These are phyloP conservation scores for Schrankia costaestrigalis DNA, from an alignment of 2,888 invertebrate species.

Conservation along the genomic window DNA sequence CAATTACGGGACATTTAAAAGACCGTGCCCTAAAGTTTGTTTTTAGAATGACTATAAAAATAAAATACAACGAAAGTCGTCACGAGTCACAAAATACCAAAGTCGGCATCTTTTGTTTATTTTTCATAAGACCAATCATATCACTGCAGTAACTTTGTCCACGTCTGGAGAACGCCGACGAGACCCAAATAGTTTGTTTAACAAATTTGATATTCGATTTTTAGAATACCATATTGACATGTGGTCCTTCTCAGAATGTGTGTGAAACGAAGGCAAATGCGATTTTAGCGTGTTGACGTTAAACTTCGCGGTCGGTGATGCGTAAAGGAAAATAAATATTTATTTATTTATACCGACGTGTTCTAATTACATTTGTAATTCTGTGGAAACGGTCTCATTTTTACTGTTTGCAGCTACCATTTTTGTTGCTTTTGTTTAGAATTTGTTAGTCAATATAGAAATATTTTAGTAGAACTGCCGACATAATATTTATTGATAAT, in stretches of 20 bases:
- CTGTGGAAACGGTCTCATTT: slow-evolving; percentile 48
- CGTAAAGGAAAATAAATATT: slow-evolving; percentile 52
- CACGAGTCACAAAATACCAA: slow-evolving; percentile 21
- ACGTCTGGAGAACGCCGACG: slow-evolving; percentile 31
- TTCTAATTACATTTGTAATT: slow-evolving; percentile 66
- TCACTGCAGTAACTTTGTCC: slow-evolving; percentile 51
- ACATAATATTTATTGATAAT: too few species aligned
- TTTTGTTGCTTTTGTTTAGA: slow-evolving; percentile 35
- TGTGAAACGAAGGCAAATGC: slow-evolving; percentile 38
- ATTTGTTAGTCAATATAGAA: slow-evolving; percentile 35
- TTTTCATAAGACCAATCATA: slow-evolving; percentile 37
- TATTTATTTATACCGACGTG: slow-evolving; percentile 35
- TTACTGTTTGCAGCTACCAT: slow-evolving; percentile 43
- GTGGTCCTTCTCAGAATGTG: slow-evolving; percentile 62
- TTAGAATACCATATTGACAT: slow-evolving; percentile 55
- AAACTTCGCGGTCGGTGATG: slow-evolving; percentile 42
- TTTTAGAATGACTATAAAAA: too few species aligned
- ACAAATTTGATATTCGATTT: slow-evolving; percentile 47
- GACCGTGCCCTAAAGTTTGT: too few species aligned
- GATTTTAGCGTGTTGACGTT: slow-evolving; percentile 58
- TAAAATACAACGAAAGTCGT: slow-evolving; percentile 26
- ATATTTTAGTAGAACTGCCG: slow-evolving; percentile 25
- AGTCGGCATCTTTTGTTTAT: slow-evolving; percentile 49
- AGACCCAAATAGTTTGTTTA: slow-evolving; percentile 41
- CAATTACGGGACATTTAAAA: too few species aligned